These are phyloP conservation scores for Diarsia rubi DNA, from an alignment of 2,888 invertebrate genomes.

Conservation along the genomic window DNA sequence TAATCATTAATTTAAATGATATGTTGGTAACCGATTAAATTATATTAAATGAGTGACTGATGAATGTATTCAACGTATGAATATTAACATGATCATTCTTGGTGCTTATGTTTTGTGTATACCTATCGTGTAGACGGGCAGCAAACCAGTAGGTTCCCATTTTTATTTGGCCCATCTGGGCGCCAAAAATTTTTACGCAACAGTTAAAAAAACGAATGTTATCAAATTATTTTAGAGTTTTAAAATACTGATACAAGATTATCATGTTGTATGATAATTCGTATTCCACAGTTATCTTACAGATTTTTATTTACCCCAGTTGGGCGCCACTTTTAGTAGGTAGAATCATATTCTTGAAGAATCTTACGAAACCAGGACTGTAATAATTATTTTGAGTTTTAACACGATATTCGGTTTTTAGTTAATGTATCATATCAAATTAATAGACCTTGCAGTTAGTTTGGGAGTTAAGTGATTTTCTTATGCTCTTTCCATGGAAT, in stretches of 20 bases:
- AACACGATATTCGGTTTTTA: background rate
- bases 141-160: background rate
- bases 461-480: background rate
- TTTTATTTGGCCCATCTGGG: slow-evolving; percentile 10
- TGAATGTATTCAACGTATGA: background rate
- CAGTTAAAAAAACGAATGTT: too few species aligned
- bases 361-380: background rate
- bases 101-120: background rate
- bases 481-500: background rate
- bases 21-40: background rate
- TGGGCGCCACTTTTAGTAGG: background rate
- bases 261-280: background rate
- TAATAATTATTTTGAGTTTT: background rate
- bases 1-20: background rate
- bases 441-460: background rate
- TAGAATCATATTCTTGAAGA: background rate
- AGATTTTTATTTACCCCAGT: background rate
- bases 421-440: background rate
- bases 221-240: background rate
- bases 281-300: background rate
- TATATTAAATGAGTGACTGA: background rate
- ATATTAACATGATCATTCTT: background rate
- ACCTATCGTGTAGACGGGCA: background rate
- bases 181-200: background rate
- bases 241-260: background rate